Percentiles rank a stretch among this genome's conserved stretches.
Evolutionary conservation across 2,113 vertebrate genomes (phyloP).

Genomic region (Ochotona princeps): DNA sequence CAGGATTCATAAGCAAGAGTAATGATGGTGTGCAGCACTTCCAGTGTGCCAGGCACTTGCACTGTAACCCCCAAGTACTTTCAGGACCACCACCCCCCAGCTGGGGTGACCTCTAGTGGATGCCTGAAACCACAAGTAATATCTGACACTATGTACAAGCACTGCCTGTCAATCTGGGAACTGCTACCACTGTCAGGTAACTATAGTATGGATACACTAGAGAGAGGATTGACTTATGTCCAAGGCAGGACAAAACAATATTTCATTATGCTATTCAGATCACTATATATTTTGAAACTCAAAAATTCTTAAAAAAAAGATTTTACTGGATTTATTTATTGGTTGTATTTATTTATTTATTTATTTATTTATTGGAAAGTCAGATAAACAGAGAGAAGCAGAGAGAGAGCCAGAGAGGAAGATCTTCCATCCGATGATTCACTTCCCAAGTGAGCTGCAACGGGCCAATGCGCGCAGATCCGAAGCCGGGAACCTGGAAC

Average conservation of each 20-base stretch:
- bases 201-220: background rate
- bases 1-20: background rate
- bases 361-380: too few relatives aligned
- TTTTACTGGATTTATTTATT: too few relatives aligned
- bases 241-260: background rate
- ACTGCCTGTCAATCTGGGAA: background rate
- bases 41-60: background rate
- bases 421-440: too few relatives aligned
- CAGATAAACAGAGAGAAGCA: too few relatives aligned
- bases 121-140: background rate
- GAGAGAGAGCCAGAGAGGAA: too few relatives aligned
- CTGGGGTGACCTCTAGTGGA: background rate
- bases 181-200: background rate
- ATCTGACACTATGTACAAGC: background rate
- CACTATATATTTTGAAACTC: background rate
- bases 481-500: too few relatives aligned
- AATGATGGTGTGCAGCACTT: background rate
- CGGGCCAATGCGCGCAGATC: too few relatives aligned
- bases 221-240: background rate
- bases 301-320: background rate
- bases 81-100: background rate
- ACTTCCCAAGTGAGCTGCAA: too few relatives aligned
- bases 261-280: background rate
- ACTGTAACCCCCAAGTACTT: background rate
- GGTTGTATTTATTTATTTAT: too few relatives aligned